Base-by-base conservation (phyloP, 2,113 vertebrate genomes). In the Dasyprocta punctata region DNA sequence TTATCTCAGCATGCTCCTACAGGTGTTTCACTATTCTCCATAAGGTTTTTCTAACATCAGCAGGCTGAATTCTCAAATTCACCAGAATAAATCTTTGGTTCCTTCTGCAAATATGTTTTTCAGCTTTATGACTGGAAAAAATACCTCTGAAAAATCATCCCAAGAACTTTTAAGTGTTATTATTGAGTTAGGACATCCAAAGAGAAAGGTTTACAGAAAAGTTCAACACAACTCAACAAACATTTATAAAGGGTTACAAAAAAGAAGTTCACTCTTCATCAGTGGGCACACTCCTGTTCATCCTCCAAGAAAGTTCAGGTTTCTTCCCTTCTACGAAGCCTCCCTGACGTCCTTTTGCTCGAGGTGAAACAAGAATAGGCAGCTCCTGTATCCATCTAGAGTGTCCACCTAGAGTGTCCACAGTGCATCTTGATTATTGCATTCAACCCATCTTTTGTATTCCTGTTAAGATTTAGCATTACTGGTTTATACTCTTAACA, bases 101-200 rank as follows among this genome's bases (percentile, higher is more conserved):
- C 63, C 69, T 89, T 96, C 85, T 88, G 61, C 86, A 82, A 83
- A 95, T 54, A 60, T n/a, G n/a, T 63, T 94, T 90, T 96, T 86
- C 90, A 63, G 47, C 8, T 71, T 91, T 30, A 92, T 49, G 28
- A 52, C 12, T 84, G 0, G 26, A 36, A n/a, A 83, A 69, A 24
- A 24, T 7, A 30, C 20, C 14, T 73, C 56, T 63, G 84, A 86
- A 86, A 73, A 73, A 41, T 2, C n/a, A 13, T 47, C 69, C 17
- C 38, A 28, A 78, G 54, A 83, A 65, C 56, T 19, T 61, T 19
- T 13, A 77, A 14, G 24, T 81, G n/a, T 33, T 13, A 17, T 30
- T n/a, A 19, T 2, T 36, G 16, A 69, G 26, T 4, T 10, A 71
- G 38, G 7, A 67, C 52, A 49, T 41, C 10, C 38, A 44, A n/a